A percentile compares a stretch with the other conserved stretches of the same genome.
Conservation (phyloP, 2,888 invertebrate species). For the Fragum whitleyi region DNA sequence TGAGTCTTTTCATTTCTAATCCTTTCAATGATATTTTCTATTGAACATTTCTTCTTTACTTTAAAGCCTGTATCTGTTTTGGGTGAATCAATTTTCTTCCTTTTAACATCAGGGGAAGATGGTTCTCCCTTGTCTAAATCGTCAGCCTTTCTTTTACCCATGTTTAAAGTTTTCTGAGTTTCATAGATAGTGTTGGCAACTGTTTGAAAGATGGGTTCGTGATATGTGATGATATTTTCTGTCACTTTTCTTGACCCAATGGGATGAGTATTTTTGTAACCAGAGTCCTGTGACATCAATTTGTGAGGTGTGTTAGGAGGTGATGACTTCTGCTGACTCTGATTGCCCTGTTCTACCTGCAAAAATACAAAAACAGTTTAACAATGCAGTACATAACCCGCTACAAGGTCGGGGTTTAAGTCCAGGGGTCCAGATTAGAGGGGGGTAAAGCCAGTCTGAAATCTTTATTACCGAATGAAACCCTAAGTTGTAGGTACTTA, state of each 20-base stretch:
- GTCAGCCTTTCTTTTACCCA: slow-evolving; percentile 51
- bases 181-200: slow-evolving; percentile 55
- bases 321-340: not conserved
- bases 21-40: slow-evolving; percentile 57
- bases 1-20: slow-evolving; percentile 40
- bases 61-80: slow-evolving; percentile 21
- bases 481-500: too few species aligned
- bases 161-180: slow-evolving; percentile 45
- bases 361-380: not conserved
- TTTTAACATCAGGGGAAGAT: slow-evolving; percentile 43
- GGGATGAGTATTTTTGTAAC: slow-evolving; percentile 78
- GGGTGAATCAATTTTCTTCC: slow-evolving; percentile 31
- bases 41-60: slow-evolving; percentile 49
- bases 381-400: too few species aligned
- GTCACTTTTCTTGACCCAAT: slow-evolving; percentile 79
- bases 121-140: slow-evolving; percentile 33
- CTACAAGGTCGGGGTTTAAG: too few species aligned
- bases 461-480: too few species aligned
- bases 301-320: not conserved
- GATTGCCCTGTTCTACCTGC: not conserved
- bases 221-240: slow-evolving; percentile 78
- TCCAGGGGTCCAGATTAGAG: too few species aligned
- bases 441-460: too few species aligned
- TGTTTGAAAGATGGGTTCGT: slow-evolving; percentile 71
- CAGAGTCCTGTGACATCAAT: not conserved